Base-by-base conservation (phyloP, 2,113 vertebrate species). In the Drymodes brunneopygia region DNA sequence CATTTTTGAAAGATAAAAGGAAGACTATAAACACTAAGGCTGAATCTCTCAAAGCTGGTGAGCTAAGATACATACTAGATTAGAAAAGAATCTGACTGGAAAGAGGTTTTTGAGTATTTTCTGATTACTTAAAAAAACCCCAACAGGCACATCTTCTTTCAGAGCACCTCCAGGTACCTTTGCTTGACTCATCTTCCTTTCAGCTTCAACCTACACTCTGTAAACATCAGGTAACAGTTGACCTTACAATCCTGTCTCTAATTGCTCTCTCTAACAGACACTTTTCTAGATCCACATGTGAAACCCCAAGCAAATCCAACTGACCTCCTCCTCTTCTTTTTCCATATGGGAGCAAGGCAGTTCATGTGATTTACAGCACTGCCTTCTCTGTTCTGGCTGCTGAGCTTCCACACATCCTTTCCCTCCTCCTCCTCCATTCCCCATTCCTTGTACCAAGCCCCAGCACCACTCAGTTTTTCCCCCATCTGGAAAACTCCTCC, bases 91-190 rank as follows among this genome's bases (percentile, higher is more conserved):
- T 36, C 17, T 51, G 19, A 54, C 4, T 61, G 27, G 24, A 40
- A 92, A 40, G 11, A 4, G 6, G 4, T 1, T 9, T 77, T 58
- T 24, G 12, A 5, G 0, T 29, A 45, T 58, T 74, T n/a, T n/a
- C n/a, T 27, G 3, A 25, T 53, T 78, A 53, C 11, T 56, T 8
- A 12, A n/a, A 27, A 12, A 40, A 25, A 14, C 4, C 18, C 36
- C 27, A 15, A 33, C 0, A 2, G 4, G 10, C 6, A 25, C 8
- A 21, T 38, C 7, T 61, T 23, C 4, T 58, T 78, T 45, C 60
- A 62, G 1, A 20, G 3, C 38, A 31, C 5, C 16, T 66, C 15
- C 8, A 62, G 7, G 18, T 40, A 18, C 0, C 0, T 62, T 58
- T 82, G 13, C 15, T 36, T 91, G 45, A 58, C 15, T 61, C 78